Evolutionary conservation across 2,113 vertebrate genomes (phyloP).

Genomic region (Castor canadensis): DNA sequence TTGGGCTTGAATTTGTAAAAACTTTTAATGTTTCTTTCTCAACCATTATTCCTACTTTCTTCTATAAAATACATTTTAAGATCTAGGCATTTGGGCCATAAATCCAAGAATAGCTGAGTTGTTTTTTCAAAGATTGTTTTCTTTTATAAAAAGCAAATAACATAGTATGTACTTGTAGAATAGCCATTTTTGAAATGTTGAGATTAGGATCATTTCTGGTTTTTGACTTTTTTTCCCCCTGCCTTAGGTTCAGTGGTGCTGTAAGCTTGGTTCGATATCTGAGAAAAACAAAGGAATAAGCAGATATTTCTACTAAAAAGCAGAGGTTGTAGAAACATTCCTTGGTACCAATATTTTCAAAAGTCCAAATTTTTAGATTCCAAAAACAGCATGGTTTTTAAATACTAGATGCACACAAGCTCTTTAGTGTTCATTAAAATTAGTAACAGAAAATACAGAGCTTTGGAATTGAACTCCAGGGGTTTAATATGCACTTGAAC

Average conservation of each 20-base stretch:
- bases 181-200: background rate
- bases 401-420: constrained; percentile 32
- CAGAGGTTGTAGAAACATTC: background rate
- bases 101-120: constrained; percentile 46
- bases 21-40: background rate
- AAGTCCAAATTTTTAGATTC: constrained; percentile 46
- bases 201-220: background rate
- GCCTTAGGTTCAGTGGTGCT: background rate
- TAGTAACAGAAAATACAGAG: constrained; percentile 40
- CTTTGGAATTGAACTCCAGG: constrained; percentile 7
- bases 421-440: constrained; percentile 36
- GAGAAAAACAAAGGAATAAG: constrained; percentile 56
- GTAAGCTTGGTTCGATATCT: background rate
- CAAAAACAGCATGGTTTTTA: background rate
- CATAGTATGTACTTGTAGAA: background rate
- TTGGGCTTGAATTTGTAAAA: background rate
- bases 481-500: constrained; percentile 26
- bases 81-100: constrained; percentile 2
- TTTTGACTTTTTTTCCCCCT: constrained; percentile 1
- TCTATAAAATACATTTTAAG: constrained; percentile 30
- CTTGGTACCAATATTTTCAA: constrained; percentile 17
- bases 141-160: constrained; percentile 41
- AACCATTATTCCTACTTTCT: background rate
- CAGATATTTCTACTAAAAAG: background rate
- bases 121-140: constrained; percentile 23